Evolutionary conservation across 2,888 invertebrate genomes (phyloP).

Genomic region (Clepsis dumicolana): DNA sequence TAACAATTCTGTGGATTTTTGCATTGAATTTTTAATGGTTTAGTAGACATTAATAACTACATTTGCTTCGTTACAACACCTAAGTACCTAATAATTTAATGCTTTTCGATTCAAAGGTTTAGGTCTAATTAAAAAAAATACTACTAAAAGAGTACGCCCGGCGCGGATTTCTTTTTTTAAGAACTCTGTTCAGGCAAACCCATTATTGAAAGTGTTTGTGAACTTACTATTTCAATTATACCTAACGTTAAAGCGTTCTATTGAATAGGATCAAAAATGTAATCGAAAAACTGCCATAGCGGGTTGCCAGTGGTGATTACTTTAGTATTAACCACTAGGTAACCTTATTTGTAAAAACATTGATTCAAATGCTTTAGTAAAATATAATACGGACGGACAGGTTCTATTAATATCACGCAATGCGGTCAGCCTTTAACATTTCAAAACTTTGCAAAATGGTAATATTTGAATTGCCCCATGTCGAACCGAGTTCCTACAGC

Average conservation of each 20-base stretch:
- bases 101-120: background rate
- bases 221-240: background rate
- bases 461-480: slow-evolving; percentile 7
- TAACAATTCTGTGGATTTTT: too few species aligned
- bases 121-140: background rate
- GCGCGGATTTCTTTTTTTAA: background rate
- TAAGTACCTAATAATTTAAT: background rate
- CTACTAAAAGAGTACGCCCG: background rate
- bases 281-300: background rate
- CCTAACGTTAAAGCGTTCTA: background rate
- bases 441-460: slow-evolving; percentile 7
- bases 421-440: background rate
- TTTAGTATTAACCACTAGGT: background rate
- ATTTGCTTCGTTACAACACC: background rate
- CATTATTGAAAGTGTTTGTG: background rate
- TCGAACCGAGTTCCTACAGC: background rate
- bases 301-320: background rate
- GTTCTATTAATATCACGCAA: background rate
- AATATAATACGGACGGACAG: background rate
- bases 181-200: background rate
- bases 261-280: background rate
- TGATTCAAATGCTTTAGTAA: background rate
- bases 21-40: too few species aligned
- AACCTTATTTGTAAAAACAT: background rate
- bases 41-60: background rate